A percentile compares a stretch with the other conserved stretches of the same genome.
These are phyloP conservation scores for Lagorchestes hirsutus DNA, from an alignment of 2,797 vertebrate genomes.

Conservation along the genomic window DNA sequence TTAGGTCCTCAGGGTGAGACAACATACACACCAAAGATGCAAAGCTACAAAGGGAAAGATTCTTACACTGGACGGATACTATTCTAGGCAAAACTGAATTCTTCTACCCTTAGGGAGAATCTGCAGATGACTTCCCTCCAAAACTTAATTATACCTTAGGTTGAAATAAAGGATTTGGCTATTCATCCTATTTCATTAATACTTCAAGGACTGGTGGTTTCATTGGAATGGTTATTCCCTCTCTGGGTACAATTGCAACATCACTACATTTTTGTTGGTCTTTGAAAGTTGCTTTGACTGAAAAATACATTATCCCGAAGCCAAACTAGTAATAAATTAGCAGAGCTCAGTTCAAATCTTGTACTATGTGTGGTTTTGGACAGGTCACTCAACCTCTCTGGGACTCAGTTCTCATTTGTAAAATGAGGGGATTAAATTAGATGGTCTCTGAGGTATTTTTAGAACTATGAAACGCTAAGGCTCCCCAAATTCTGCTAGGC, in stretches of 20 bases:
- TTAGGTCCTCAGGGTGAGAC: neutral
- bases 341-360: neutral
- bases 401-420: neutral
- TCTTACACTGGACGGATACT: neutral
- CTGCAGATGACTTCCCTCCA: neutral
- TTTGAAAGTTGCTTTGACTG: neutral
- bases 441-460: neutral
- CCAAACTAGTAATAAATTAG: neutral
- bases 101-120: neutral
- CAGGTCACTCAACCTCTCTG: neutral
- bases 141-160: neutral
- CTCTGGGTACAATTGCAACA: neutral
- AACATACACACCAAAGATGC: slow-evolving; percentile 22
- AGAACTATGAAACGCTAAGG: neutral
- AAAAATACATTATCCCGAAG: neutral
- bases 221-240: neutral
- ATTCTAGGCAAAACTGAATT: neutral
- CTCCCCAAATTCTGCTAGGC: neutral
- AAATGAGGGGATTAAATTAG: neutral
- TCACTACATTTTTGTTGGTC: neutral
- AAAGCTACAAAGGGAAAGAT: neutral
- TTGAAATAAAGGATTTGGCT: neutral
- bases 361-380: neutral
- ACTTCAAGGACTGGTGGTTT: neutral
- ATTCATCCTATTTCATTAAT: neutral